Evolutionary conservation across 1,140 invertebrate species (phyloP).

Genomic region (Drosophila persimilis): DNA sequence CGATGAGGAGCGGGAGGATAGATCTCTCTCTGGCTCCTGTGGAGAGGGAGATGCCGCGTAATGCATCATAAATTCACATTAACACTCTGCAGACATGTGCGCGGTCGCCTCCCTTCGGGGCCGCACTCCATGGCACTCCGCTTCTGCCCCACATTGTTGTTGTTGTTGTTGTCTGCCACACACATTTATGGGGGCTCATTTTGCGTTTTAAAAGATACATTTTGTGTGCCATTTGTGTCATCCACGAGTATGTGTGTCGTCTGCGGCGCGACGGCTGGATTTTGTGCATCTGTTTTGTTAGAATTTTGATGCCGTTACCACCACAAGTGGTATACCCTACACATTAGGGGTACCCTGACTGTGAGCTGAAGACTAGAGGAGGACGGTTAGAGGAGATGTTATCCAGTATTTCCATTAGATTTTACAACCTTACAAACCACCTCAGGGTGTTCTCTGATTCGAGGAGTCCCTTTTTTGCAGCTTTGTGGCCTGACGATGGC

Average conservation of each 20-base stretch:
- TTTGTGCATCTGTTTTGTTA: slow-evolving; percentile 67
- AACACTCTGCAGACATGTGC: slow-evolving; percentile 79
- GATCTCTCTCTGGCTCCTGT: neutral
- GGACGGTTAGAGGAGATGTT: too few relatives aligned
- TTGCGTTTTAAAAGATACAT: slow-evolving; percentile 76
- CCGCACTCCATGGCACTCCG: slow-evolving; percentile 3
- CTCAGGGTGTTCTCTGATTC: slow-evolving; percentile 14
- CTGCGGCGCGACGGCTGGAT: slow-evolving; percentile 9
- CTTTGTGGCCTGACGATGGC: slow-evolving; percentile 33
- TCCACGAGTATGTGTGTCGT: slow-evolving; percentile 35
- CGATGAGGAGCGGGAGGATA: neutral
- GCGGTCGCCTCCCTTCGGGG: slow-evolving; percentile 53
- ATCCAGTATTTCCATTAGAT: too few relatives aligned
- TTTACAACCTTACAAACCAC: neutral
- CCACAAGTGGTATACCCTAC: slow-evolving; percentile 18
- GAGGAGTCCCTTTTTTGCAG: slow-evolving; percentile 18
- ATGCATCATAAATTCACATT: slow-evolving; percentile 81
- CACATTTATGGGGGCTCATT: slow-evolving; percentile 73
- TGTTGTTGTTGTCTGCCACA: slow-evolving; percentile 58
- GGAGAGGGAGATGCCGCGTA: slow-evolving; percentile 45
- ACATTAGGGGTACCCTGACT: too few relatives aligned
- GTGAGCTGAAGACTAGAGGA: too few relatives aligned
- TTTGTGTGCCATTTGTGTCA: slow-evolving; percentile 76
- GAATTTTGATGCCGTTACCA: slow-evolving; percentile 12
- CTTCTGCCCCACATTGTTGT: slow-evolving; percentile 49